Evolutionary conservation across 2,888 invertebrate species (phyloP), one percentile per base, ranked within the genome.

Genomic region (Drosophila planitibia): DNA sequence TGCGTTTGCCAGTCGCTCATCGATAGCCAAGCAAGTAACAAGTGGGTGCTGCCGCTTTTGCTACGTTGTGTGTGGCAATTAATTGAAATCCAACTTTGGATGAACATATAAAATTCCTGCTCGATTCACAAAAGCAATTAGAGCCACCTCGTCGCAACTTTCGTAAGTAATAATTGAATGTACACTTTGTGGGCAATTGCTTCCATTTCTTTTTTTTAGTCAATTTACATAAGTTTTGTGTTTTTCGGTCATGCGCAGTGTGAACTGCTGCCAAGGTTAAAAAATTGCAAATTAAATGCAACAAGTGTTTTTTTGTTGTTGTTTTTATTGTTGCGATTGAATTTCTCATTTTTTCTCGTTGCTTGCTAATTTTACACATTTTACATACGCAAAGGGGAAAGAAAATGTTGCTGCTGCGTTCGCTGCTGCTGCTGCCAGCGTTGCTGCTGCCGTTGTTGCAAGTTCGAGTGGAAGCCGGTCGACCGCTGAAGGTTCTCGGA

Each of bases 401-500:
- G 57, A 35, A 32, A 39, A 82, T 82, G 84, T 37, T 35, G 37
- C 54, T 62, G 61, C 39, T 57, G 63, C 64, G 70, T 51, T 59
- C 62, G 22, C 51, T 70, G 28, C 39, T 70, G 54, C 41, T 79
- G 37, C 54, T 72, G 39, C 32, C 63, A 19, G 53, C 52, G 10
- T 10, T 63, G 52, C 39, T 73, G 28, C 25, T 64, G 37, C 52
- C 58, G 19, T 14, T 63, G 37, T 49, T 53, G 59, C 68, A 71
- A n/a, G 59, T 49, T 28, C 32, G 51, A 12, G 78, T 72, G 47
- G 66, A 82, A 51, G 89, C 85, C 62, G 81, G 81, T 19, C 74
- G 79, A 10, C 91, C 82, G 52, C 72, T 91, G 0, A 92, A 92
- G 57, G 91, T 94, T 35, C 84, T 94, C 25, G 94, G 94, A 10